Base-by-base conservation (phyloP, 2,888 invertebrate genomes). In the Athripsodes cinereus region DNA sequence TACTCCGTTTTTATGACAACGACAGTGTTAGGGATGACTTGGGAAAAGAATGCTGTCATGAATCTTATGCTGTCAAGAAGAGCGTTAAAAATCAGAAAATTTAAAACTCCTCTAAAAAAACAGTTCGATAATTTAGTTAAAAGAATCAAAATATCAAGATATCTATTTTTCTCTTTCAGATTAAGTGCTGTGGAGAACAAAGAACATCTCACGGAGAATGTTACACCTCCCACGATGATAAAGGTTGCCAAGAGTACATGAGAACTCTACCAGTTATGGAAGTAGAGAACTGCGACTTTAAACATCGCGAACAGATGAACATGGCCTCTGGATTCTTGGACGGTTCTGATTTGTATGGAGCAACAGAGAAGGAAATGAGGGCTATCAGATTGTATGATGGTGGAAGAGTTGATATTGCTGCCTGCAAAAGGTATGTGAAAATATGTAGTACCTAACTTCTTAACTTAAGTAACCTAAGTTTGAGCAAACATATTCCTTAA, bases 241-340 rank as follows among this genome's bases (percentile, higher is more conserved):
- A 74, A 1, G 72, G 72, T 5, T 85, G 85, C 66, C 81, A 80
- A 67, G 84, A 85, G 61, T 90, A 90, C 68, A 80, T 83, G 68
- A 80, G 90, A 22, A 85, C 87, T 1, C 82, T 87, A 1, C 89
- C 90, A 0, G 80, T 83, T 2, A 76, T 80, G 63, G 83, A 84
- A 66, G 70, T 76, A 31, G 84, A 85, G 62, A 73, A 78, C 1
- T 87, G 87, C 68, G 74, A 77, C 51, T 86, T 84, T 69, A 88
- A 84, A 61, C 75, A 81, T 61, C 81, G 93, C 50, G 87, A 92
- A 66, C 91, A 92, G 69, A 88, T 93, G 86, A 93, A 93, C 72
- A 77, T 87, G 59, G 93, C 88, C 0, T 88, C 92, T 0, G 83
- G 89, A 1, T 92, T 88, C 69, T 76, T 94, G 57, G 94, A 94